Evolutionary conservation across 1,140 invertebrate genomes (phyloP).

Genomic region (Eriocheir sinensis): DNA sequence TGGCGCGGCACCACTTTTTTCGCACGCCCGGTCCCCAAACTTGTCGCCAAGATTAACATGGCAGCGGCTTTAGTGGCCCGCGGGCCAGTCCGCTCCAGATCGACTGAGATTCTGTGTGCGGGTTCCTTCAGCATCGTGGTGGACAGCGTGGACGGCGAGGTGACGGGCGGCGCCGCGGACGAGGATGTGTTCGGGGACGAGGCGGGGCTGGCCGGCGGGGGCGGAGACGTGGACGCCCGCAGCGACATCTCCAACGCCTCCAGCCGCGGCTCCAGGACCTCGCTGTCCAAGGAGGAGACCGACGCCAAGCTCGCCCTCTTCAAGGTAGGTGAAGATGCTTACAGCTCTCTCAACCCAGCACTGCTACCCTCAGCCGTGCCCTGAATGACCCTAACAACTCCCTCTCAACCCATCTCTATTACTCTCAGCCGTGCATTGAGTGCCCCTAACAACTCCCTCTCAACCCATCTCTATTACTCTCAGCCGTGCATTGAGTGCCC

Average conservation of each 20-base stretch:
- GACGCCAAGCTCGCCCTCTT: conserved; percentile 72
- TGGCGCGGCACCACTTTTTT: neutral
- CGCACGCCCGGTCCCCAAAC: neutral
- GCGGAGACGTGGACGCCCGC: conserved; percentile 44
- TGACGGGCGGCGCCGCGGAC: conserved; percentile 67
- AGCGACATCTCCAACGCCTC: conserved; percentile 73
- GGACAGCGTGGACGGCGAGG: conserved; percentile 74
- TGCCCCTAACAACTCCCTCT: neutral
- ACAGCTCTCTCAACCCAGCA: neutral
- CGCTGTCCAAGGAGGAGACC: conserved; percentile 67
- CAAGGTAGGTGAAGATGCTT: conserved; percentile 41
- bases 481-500: neutral
- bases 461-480: neutral
- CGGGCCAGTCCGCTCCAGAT: conserved; percentile 67
- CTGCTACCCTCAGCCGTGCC: no score
- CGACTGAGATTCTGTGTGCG: conserved; percentile 71
- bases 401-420: no score
- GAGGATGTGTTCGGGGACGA: conserved; percentile 70
- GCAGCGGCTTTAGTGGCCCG: conserved; percentile 68
- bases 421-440: neutral
- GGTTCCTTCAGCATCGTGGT: conserved; percentile 75
- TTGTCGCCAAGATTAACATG: conserved; percentile 60
- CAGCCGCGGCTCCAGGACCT: conserved; percentile 71
- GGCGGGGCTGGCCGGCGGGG: conserved; percentile 3
- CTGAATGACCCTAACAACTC: neutral